Evolutionary conservation across 2,888 invertebrate species (phyloP), one percentile per base, ranked within the genome.

Genomic region (Callimorpha dominula): DNA sequence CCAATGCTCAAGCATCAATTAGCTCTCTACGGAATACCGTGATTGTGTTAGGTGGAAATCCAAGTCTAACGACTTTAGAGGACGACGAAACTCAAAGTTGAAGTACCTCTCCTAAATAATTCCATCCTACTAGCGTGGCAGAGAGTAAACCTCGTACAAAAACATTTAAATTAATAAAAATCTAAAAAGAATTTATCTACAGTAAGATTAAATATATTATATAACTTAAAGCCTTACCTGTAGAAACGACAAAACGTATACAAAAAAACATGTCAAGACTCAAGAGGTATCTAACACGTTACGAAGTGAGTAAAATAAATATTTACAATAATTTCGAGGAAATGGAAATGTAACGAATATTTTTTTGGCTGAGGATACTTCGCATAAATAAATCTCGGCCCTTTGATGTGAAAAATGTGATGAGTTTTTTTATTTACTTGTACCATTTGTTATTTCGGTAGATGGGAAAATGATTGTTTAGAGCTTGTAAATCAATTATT

Each of bases 321-420:
- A 43, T 68, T 68, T 68, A 68, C 67, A 57, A 20, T 65, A 68
- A 68, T 68, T 57, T 42, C 54, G 20, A 14, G 20, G 67, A 43
- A 68, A 57, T 54, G 52, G 57, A 20, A n/a, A 68, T 57, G 67
- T 57, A 57, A 68, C 20, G 54, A 54, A 68, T 68, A 68, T 68
- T 68, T 68, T 68, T 54, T 57, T 54, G 6, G n/a, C 14, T 15
- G 43, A 57, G 67, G 54, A 68, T 68, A 68, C 54, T 57, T 54
- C 67, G 54, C n/a, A 68, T 57, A 68, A 68, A 68, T 68, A 68
- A 68, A 68, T 68, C 54, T 57, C 54, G 14, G 54, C 67, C 42
- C 57, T 68, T 68, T 68, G 67, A 68, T 68, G 67, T 57, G 57
- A 68, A 43, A 68, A 68, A 67, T 68, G 67, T 68, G 67, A 67